Conservation (phyloP, 2,113 vertebrate species). For the Rhabdornis inornatus region DNA sequence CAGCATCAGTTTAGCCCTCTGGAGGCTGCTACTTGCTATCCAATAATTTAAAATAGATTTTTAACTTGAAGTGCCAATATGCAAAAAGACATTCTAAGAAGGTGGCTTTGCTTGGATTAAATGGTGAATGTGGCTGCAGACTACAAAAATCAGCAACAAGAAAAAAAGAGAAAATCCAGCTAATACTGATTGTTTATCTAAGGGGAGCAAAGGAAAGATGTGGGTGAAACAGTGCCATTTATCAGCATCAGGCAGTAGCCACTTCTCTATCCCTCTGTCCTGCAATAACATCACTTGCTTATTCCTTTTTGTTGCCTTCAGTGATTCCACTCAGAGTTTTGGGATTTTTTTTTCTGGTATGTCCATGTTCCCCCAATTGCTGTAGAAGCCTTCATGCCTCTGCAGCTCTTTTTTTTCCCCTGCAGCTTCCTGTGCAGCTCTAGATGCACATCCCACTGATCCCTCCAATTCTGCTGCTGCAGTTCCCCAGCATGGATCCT, state of each 20-base stretch:
- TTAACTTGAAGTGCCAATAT: constrained; percentile 7
- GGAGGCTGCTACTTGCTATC: constrained; percentile 52
- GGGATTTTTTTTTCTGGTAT: neutral
- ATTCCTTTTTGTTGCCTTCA: neutral
- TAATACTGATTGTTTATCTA: neutral
- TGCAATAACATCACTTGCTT: neutral
- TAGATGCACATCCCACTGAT: neutral
- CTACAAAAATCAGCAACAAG: neutral
- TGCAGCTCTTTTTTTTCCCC: neutral
- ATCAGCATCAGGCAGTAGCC: neutral
- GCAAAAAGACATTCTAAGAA: constrained; percentile 21
- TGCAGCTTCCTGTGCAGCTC: neutral
- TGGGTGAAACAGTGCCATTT: neutral
- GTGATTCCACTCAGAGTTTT: neutral
- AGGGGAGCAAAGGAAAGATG: neutral
- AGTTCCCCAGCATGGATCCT: accelerated
- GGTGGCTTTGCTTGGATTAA: neutral
- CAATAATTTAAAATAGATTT: constrained; percentile 46
- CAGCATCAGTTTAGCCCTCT: constrained; percentile 38
- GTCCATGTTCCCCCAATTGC: neutral
- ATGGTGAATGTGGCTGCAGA: neutral
- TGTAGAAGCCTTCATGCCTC: neutral
- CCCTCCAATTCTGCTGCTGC: neutral
- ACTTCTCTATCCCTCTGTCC: neutral
- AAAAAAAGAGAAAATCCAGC: neutral